Base-by-base conservation (phyloP, 1,140 invertebrate genomes). In the Pachyrhynchus sulphureomaculatus region DNA sequence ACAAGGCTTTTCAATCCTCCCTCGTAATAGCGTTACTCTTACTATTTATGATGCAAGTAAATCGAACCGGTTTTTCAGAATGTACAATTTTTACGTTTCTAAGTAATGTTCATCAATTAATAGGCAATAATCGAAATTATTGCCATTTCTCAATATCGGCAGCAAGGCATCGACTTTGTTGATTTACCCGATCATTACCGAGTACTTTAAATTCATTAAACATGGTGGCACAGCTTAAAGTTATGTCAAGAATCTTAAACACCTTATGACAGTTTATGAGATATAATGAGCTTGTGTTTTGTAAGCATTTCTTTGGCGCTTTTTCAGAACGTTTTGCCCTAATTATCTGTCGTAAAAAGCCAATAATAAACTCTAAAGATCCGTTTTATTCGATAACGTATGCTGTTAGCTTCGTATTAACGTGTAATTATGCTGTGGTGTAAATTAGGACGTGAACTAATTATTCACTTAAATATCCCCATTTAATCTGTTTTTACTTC, bases 231-330 rank as follows among this genome's bases (percentile, higher is more conserved):
- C 57, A 59, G 32, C 51, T 59, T 47, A 51, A 39, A 59, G 57
- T 33, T 41, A 51, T 59, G 26, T 45, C 29, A 12, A 47, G 57
- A 59, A 59, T 51, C 33, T 47, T 51, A 44, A 59, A 59, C 49
- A 59, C 57, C 34, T 59, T 59, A 59, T 59, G 57, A 59, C 57
- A 59, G 57, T 59, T 59, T 59, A 59, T 59, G 57, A 59, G 57
- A 59, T 49, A 59, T 59, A 59, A 59, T 59, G 57, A 59, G 57
- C 47, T 44, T 44, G 57, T 44, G 57, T 51, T 59, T 51, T 44
- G 36, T 42, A 32, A 36, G 57, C 47, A 59, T 59, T 52, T 49
- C 57, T 52, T 49, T 52, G 47, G 57, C 57, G 57, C 47, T 59
- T 51, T 59, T 59, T 51, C 41, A 42, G 49, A 59, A 47, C 57